Evolutionary conservation across 2,888 invertebrate genomes (phyloP), one percentile per base, ranked within the genome.

Genomic region (Melitaea athalia): DNA sequence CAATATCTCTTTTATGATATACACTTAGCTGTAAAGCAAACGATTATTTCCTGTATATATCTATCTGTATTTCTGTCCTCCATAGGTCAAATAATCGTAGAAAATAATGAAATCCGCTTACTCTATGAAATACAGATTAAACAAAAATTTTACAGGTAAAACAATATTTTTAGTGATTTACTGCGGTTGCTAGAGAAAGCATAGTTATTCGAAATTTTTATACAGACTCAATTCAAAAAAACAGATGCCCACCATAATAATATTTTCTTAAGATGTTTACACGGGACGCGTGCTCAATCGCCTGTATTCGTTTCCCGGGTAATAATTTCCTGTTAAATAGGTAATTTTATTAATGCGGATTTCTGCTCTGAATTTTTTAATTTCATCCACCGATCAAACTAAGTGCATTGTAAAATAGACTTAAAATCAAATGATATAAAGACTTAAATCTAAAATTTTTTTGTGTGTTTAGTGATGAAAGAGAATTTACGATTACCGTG

Each of bases 271-370:
- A 14, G 33, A 57, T 66, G 70, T 73, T 71, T 70, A 67, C 62
- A 70, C 52, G 43, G 42, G 55, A 55, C 49, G 61, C 71, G 72
- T 72, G 88, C 84, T 79, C 77, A 78, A 85, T 83, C 78, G 81
- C 73, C 71, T 80, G 79, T 84, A 85, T 87, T 86, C 78, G 75
- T 80, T 88, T 90, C 89, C 88, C 84, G 84, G 74, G 74, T 88
- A 87, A 82, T 89, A 86, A 89, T 80, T 88, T 84, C 78, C 71
- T 70, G 75, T 69, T 75, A 73, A 79, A 79, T 74, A 76, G 75
- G 77, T 73, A 76, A 79, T 80, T 79, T 72, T 76, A 75, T 76
- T 75, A 74, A 76, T 72, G 71, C 73, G 78, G 79, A 80, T 80
- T 79, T 77, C 78, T 80, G 78, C 63, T 76, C 79, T 74, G 78